These are phyloP conservation scores for Microctenopoma stevenorrisi DNA, from an alignment of 2,797 vertebrate genomes.

Conservation along the genomic window DNA sequence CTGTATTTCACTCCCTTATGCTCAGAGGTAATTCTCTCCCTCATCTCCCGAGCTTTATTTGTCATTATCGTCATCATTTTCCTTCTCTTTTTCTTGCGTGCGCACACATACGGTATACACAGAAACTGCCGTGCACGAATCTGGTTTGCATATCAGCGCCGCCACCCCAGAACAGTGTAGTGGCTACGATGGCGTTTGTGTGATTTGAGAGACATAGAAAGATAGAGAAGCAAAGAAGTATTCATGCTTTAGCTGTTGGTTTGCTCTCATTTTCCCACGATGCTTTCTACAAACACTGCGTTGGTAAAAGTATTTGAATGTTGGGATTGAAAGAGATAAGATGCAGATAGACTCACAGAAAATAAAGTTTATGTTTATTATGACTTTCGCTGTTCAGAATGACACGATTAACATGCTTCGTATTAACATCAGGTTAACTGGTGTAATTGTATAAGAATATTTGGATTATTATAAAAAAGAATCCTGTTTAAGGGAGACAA, in stretches of 20 bases:
- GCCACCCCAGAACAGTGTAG: conserved; percentile 41
- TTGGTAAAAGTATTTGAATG: conserved; percentile 11
- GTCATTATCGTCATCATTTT: conserved; percentile 59
- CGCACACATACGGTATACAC: not conserved
- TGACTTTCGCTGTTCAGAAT: conserved; percentile 8
- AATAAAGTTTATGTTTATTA: not conserved
- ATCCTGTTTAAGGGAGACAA: conserved; percentile 35
- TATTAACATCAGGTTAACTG: no score
- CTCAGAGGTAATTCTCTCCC: conserved; percentile 76
- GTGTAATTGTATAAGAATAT: conserved; percentile 21
- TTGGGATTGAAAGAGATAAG: conserved; percentile 3
- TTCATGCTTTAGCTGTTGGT: not conserved
- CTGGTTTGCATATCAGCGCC: conserved; percentile 55
- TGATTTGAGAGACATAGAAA: conserved; percentile 11
- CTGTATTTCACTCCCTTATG: conserved; percentile 69
- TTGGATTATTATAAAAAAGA: conserved; percentile 28
- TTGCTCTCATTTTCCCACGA: not conserved
- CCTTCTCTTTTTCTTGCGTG: not conserved
- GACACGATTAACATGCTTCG: conserved; percentile 13
- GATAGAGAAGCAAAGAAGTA: not conserved
- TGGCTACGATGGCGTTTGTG: conserved; percentile 32
- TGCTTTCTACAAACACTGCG: conserved; percentile 3
- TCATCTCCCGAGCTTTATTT: conserved; percentile 68
- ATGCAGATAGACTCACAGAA: not conserved
- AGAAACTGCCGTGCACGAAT: conserved; percentile 17